A percentile compares a stretch with the other conserved stretches of the same genome.
Evolutionary conservation across 2,113 vertebrate genomes (phyloP).

Genomic region (Heterochromis multidens): DNA sequence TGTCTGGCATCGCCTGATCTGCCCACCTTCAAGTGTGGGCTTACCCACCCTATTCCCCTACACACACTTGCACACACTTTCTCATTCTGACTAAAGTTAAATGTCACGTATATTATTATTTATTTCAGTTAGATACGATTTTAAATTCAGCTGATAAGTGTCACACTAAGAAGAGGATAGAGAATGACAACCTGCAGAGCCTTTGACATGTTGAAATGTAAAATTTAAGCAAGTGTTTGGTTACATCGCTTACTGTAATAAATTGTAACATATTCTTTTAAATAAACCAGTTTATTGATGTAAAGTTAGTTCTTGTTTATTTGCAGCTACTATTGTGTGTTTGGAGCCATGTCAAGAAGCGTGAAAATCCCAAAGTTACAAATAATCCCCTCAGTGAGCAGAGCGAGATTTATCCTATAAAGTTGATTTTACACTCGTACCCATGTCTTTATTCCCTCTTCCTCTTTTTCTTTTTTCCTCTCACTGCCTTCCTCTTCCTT

Average conservation of each 20-base stretch:
- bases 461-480: not conserved
- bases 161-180: not conserved
- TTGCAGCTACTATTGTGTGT: not conserved
- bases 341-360: not conserved
- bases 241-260: constrained; percentile 86
- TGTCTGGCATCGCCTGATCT: constrained; percentile 26
- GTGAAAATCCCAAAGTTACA: not conserved
- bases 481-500: not conserved
- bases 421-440: not conserved
- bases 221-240: constrained; percentile 61
- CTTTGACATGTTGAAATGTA: constrained; percentile 55
- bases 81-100: not conserved
- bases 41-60: not conserved
- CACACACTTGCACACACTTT: not conserved
- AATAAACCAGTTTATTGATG: constrained; percentile 93
- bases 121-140: constrained; percentile 49
- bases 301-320: constrained; percentile 5
- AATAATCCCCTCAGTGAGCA: not conserved
- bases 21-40: not conserved
- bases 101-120: constrained; percentile 36
- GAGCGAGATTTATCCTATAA: not conserved
- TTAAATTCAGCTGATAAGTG: constrained; percentile 10
- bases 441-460: not conserved
- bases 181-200: constrained; percentile 24
- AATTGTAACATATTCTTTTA: constrained; percentile 97